phyloP scores from a whole-genome alignment of 2,888 invertebrate species.

The Lochmaea capreae region DNA sequence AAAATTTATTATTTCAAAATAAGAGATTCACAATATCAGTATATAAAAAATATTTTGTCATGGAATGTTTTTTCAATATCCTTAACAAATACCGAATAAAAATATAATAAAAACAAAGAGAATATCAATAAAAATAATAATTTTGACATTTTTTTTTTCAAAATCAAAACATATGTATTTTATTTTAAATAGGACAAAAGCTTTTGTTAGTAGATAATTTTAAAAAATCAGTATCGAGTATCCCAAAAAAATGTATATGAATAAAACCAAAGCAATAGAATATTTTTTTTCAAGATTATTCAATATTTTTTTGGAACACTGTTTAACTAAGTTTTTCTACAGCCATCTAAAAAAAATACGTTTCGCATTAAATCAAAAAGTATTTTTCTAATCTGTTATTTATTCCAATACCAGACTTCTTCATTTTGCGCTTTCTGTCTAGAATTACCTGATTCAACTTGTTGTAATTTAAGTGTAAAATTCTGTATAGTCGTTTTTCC shows the following conservation, averaged over 20 bases:
- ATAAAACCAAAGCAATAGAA: neutral
- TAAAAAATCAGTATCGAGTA: neutral
- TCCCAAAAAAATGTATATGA: neutral
- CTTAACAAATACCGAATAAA: neutral
- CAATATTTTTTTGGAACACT: no score
- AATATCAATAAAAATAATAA: no score
- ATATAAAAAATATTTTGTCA: constrained; percentile 16
- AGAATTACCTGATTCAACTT: constrained; percentile 53
- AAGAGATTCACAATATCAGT: constrained; percentile 5
- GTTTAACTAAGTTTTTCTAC: no score
- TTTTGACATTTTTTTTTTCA: no score
- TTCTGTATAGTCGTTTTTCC: constrained; percentile 64
- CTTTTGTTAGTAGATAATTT: neutral
- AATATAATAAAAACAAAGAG: neutral
- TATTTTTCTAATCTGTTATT: constrained; percentile 6
- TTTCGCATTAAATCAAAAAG: neutral
- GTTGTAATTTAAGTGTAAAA: constrained; percentile 62
- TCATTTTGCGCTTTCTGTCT: constrained; percentile 32
- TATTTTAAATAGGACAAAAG: constrained; percentile 31
- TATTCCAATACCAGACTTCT: constrained; percentile 53
- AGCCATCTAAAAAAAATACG: no score
- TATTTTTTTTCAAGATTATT: no score
- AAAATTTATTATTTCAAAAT: constrained; percentile 39
- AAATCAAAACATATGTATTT: constrained; percentile 52
- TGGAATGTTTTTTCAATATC: constrained; percentile 9